Percentiles rank a stretch among this genome's conserved stretches.
These are phyloP conservation scores for Ormia ochracea DNA, from an alignment of 2,888 invertebrate genomes.

Conservation along the genomic window DNA sequence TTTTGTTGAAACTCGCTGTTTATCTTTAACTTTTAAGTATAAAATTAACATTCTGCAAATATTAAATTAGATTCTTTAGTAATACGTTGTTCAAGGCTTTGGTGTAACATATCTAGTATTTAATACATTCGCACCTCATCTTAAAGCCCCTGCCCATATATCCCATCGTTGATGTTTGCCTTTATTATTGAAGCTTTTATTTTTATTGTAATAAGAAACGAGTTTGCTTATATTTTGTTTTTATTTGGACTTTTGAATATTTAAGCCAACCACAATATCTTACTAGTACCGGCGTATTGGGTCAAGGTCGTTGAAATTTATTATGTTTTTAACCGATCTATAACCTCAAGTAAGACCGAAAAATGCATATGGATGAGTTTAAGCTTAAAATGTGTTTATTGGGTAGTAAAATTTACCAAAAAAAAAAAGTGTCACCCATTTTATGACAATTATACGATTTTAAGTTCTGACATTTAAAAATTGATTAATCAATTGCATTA, in stretches of 20 bases:
- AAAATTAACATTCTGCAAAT: too few relatives aligned
- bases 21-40: too few relatives aligned
- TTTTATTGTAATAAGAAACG: slow-evolving; percentile 23
- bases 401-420: too few relatives aligned
- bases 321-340: neutral
- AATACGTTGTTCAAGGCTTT: neutral
- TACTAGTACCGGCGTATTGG: slow-evolving; percentile 18
- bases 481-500: too few relatives aligned
- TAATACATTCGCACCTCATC: neutral
- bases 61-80: too few relatives aligned
- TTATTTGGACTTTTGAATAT: slow-evolving; percentile 42
- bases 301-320: slow-evolving; percentile 51
- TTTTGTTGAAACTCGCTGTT: too few relatives aligned
- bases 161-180: neutral
- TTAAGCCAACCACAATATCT: slow-evolving; percentile 13
- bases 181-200: neutral
- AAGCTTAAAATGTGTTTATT: too few relatives aligned
- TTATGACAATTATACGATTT: too few relatives aligned
- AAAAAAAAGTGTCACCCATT: too few relatives aligned
- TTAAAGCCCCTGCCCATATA: slow-evolving; percentile 26
- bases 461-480: too few relatives aligned
- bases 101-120: neutral
- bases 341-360: neutral
- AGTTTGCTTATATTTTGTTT: slow-evolving; percentile 37
- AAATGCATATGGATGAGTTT: neutral